A percentile compares a stretch with the other conserved stretches of the same genome.
These are phyloP conservation scores for Synergus itoensis DNA, from an alignment of 2,888 invertebrate species.

Conservation along the genomic window DNA sequence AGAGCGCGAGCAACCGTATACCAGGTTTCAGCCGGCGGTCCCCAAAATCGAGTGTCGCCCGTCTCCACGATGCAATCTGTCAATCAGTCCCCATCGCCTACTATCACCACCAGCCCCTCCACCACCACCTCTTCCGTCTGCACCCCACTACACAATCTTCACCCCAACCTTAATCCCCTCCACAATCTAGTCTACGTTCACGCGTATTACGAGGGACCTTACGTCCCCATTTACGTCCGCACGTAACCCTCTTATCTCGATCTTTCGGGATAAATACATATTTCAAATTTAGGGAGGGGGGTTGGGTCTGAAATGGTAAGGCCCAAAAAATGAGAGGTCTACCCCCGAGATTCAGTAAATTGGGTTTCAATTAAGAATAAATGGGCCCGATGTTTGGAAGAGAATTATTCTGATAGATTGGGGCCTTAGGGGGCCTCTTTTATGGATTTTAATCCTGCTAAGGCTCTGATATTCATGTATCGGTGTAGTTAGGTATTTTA, in stretches of 20 bases:
- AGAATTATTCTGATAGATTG: background rate
- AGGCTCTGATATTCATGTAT: background rate
- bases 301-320: background rate
- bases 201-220: conserved; percentile 73
- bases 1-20: conserved; percentile 68
- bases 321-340: background rate
- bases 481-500: conserved; percentile 6
- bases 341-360: background rate
- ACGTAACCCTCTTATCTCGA: conserved; percentile 55
- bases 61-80: conserved; percentile 77
- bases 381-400: background rate
- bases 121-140: conserved; percentile 69
- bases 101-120: conserved; percentile 62
- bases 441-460: background rate
- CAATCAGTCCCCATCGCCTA: conserved; percentile 74
- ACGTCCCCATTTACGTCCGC: conserved; percentile 64
- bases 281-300: conserved; percentile 1
- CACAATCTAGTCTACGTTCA: conserved; percentile 77
- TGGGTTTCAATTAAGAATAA: background rate
- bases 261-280: background rate
- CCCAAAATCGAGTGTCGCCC: conserved; percentile 77
- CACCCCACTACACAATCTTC: conserved; percentile 72
- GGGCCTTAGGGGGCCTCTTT: background rate
- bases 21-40: conserved; percentile 71
- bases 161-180: conserved; percentile 71